phyloP scores from a whole-genome alignment of 2,113 vertebrate genomes.

The Tachycineta bicolor region DNA sequence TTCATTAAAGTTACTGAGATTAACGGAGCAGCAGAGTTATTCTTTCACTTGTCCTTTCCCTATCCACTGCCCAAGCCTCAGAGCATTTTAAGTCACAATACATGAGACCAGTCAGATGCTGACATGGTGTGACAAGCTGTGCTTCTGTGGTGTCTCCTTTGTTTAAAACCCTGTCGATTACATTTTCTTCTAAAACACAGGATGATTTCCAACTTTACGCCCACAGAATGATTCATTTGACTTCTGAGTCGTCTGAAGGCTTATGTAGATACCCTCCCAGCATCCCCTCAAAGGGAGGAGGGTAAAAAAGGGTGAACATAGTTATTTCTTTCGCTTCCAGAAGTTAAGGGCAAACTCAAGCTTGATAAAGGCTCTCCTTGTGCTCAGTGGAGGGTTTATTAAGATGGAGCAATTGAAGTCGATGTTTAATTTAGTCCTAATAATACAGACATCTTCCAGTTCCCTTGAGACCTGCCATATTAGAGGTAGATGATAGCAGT shows the following conservation, averaged over 20 bases:
- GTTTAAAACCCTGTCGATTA: background rate
- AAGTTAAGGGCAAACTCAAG: background rate
- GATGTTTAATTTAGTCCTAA: conserved; percentile 50
- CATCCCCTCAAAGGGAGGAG: background rate
- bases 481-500: background rate
- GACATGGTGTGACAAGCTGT: conserved; percentile 32
- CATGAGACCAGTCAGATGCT: conserved; percentile 26
- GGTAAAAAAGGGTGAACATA: background rate
- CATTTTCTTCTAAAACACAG: background rate
- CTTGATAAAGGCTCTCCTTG: background rate
- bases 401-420: conserved; percentile 24
- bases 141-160: background rate
- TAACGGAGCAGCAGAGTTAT: background rate
- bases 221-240: conserved; percentile 55
- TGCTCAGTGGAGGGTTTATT: conserved; percentile 4
- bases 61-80: background rate
- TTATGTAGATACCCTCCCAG: background rate
- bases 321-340: background rate
- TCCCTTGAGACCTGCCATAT: background rate
- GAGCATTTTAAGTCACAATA: background rate
- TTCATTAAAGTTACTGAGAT: background rate
- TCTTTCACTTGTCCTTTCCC: background rate
- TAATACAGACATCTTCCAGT: background rate
- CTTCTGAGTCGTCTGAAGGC: background rate
- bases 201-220: background rate